Evolutionary conservation across 2,888 invertebrate species (phyloP).

Genomic region (Hyppa rectilinea): DNA sequence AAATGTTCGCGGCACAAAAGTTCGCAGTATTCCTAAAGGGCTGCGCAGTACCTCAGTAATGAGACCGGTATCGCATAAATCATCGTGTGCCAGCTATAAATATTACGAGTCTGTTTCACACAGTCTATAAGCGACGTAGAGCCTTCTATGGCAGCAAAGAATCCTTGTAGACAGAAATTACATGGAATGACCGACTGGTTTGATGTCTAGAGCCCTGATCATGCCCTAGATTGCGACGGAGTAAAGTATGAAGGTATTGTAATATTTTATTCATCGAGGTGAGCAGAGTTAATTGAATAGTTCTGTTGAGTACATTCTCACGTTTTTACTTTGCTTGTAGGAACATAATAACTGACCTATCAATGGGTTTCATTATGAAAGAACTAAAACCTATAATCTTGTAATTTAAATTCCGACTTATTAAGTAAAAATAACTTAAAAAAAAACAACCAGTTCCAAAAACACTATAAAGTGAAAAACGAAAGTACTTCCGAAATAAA

Average conservation of each 20-base stretch:
- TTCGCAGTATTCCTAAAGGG: conserved; percentile 15
- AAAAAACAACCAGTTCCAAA: no score
- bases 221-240: conserved; percentile 40
- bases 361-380: neutral
- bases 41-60: conserved; percentile 20
- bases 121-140: conserved; percentile 36
- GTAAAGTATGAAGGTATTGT: conserved; percentile 44
- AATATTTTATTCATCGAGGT: conserved; percentile 42
- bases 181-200: conserved; percentile 54
- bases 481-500: no score
- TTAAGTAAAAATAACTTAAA: neutral
- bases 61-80: conserved; percentile 55
- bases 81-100: conserved; percentile 59
- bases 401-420: neutral
- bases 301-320: conserved; percentile 15
- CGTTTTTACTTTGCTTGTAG: conserved; percentile 19
- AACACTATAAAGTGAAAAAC: no score
- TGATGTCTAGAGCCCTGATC: conserved; percentile 47
- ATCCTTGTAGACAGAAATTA: conserved; percentile 60
- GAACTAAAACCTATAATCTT: neutral
- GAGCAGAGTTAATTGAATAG: conserved; percentile 23
- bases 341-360: conserved; percentile 8
- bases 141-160: conserved; percentile 60
- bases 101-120: conserved; percentile 58
- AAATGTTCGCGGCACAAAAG: no score